Base-by-base conservation (phyloP, 2,113 vertebrate species). In the Gallinago jamesoni region DNA sequence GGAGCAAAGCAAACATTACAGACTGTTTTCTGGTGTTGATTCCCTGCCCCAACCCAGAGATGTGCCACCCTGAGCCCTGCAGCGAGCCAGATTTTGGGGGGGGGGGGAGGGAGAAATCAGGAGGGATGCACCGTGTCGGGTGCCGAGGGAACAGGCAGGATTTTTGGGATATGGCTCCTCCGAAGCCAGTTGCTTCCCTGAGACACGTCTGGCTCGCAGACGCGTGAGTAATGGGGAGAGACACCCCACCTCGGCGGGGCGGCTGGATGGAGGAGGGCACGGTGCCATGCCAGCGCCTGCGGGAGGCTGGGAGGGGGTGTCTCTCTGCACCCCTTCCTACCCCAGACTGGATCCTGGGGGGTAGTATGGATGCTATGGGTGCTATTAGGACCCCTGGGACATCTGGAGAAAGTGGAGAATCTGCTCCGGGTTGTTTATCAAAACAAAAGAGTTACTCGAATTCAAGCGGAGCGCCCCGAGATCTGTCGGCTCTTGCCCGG, bases 231-330 rank as follows among this genome's bases (percentile, higher is more conserved):
- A 77, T 63, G 88, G 68, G 87, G 69, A 75, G 87, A 84, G 82
- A 24, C 75, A 25, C 6, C 62, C 85, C 33, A 1, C 35, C 53
- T 83, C 18, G 1, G 3, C 5, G 0, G 4, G 39, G 74, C 47
- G 57, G 43, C 24, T 43, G 81, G 39, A 4, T 47, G 81, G 62
- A 22, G 7, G 53, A 64, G 82, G 33, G 16, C 56, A 14, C 0
- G 0, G 56, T 17, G 62, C 82, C 53, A 63, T 47, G 55, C 4
- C 68, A 5, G 56, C 50, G 59, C 43, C 48, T 30, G 14, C 2
- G 4, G 35, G 10, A n/a, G 6, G 0, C 2, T 3, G 13, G 13
- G 9, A 27, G 31, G 48, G 20, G 35, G 2, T 1, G 1, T 2
- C 39, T 57, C 37, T 43, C 5, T 28, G n/a, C 43, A 2, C 24